These are phyloP conservation scores for Palaemon carinicauda DNA, from an alignment of 1,140 invertebrate species.

Conservation along the genomic window DNA sequence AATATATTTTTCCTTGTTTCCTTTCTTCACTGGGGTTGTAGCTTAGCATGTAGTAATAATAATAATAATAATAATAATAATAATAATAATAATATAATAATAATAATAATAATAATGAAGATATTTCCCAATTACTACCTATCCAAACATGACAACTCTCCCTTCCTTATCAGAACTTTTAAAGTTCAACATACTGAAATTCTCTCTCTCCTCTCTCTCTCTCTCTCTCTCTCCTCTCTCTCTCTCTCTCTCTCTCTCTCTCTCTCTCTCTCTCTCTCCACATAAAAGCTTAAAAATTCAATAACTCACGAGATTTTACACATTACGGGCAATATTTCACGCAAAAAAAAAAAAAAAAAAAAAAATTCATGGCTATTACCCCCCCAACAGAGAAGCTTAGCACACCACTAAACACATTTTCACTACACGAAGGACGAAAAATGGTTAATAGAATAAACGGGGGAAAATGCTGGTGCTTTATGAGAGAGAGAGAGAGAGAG, in stretches of 20 bases:
- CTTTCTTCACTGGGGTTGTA: too few species aligned
- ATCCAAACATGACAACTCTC: neutral
- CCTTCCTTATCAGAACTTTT: too few species aligned
- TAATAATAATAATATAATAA: neutral
- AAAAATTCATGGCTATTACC: neutral
- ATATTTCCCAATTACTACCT: neutral
- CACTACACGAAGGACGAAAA: too few species aligned
- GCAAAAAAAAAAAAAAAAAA: neutral
- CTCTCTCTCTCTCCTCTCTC: neutral
- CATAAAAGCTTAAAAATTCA: neutral
- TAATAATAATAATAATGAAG: neutral
- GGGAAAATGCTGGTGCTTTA: too few species aligned
- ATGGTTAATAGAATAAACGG: too few species aligned
- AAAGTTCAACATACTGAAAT: neutral
- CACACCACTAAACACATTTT: too few species aligned
- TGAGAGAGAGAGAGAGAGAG: too few species aligned
- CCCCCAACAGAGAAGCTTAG: too few species aligned
- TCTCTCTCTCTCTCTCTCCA: neutral
- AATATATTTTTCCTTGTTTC: too few species aligned
- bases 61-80: neutral
- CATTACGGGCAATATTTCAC: neutral
- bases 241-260: neutral
- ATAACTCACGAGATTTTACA: neutral
- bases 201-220: neutral
- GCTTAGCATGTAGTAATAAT: neutral